Evolutionary conservation across 2,888 invertebrate species (phyloP).

Genomic region (Apodemia mormo): DNA sequence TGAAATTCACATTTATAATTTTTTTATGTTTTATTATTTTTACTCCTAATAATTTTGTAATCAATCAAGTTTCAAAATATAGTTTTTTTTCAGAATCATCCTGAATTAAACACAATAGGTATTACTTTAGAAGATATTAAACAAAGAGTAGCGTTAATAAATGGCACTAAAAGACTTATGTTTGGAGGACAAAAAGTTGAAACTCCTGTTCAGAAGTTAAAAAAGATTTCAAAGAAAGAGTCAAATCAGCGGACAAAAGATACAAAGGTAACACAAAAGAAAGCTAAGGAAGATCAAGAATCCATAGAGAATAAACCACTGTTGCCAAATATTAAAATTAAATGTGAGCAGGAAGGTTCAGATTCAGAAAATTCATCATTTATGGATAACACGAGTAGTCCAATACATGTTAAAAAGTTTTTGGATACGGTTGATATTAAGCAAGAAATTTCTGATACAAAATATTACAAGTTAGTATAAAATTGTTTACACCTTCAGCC

Average conservation of each 20-base stretch:
- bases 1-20: too few relatives aligned
- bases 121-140: slow-evolving; percentile 85
- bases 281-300: slow-evolving; percentile 63
- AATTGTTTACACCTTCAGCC: neutral
- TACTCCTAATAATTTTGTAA: too few relatives aligned
- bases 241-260: slow-evolving; percentile 50
- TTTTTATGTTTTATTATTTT: too few relatives aligned
- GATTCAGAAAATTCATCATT: slow-evolving; percentile 77
- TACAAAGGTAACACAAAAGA: slow-evolving; percentile 50
- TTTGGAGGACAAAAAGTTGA: slow-evolving; percentile 69
- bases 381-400: slow-evolving; percentile 64
- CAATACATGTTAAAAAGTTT: slow-evolving; percentile 64
- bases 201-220: slow-evolving; percentile 55
- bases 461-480: slow-evolving; percentile 58
- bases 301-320: slow-evolving; percentile 60
- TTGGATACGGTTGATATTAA: slow-evolving; percentile 62
- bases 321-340: slow-evolving; percentile 69
- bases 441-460: slow-evolving; percentile 59
- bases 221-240: slow-evolving; percentile 63
- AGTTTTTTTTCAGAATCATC: slow-evolving; percentile 78
- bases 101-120: slow-evolving; percentile 88
- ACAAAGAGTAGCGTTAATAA: slow-evolving; percentile 72
- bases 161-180: slow-evolving; percentile 65
- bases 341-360: slow-evolving; percentile 67
- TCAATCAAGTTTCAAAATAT: neutral